Percentiles rank a stretch among this genome's conserved stretches.
These are phyloP conservation scores for Varanus salvator DNA, from an alignment of 2,113 vertebrate genomes.

Conservation along the genomic window DNA sequence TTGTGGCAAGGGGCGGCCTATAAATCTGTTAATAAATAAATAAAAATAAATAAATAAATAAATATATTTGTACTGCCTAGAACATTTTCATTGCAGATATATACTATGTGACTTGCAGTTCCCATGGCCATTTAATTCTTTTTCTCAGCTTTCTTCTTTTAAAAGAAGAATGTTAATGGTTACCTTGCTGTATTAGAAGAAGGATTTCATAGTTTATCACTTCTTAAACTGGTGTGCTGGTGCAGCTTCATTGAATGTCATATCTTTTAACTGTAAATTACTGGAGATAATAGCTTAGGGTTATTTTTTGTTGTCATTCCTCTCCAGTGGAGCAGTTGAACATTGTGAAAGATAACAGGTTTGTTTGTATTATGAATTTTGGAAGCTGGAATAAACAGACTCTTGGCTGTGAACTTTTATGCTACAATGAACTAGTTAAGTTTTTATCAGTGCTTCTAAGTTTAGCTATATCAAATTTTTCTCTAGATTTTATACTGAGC, in stretches of 20 bases:
- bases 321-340: background rate
- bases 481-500: background rate
- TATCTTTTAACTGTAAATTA: background rate
- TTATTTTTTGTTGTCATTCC: background rate
- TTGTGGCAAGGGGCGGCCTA: too few species aligned
- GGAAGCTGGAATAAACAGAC: background rate
- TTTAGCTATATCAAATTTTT: background rate
- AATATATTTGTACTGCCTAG: too few species aligned
- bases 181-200: background rate
- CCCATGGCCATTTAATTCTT: background rate
- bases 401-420: background rate
- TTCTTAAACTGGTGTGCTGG: background rate
- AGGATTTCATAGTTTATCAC: constrained; percentile 16
- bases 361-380: background rate
- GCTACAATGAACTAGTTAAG: background rate
- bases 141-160: background rate
- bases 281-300: background rate
- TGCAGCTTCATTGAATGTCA: background rate
- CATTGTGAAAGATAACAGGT: background rate
- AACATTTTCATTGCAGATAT: background rate
- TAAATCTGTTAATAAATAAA: too few species aligned
- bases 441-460: background rate
- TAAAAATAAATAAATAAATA: too few species aligned
- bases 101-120: background rate
- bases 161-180: background rate